These are phyloP conservation scores for Piezodorus guildinii DNA, from an alignment of 1,140 invertebrate genomes.

Conservation along the genomic window DNA sequence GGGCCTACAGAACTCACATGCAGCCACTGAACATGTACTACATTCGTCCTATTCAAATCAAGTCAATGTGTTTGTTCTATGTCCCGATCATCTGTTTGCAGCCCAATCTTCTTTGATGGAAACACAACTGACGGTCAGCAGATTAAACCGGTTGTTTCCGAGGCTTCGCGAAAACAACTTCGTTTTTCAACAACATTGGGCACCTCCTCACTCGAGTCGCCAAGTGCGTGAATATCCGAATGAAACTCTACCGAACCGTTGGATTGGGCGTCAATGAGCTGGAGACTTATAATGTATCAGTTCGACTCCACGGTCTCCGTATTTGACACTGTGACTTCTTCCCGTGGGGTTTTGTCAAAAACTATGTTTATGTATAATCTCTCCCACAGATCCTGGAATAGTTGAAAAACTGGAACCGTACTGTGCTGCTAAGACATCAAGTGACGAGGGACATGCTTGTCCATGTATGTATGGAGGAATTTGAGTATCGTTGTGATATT, in stretches of 20 bases:
- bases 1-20: not conserved
- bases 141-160: no score
- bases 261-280: not conserved
- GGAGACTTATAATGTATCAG: not conserved
- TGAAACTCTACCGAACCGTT: not conserved
- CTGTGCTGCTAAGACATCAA: not conserved
- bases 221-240: not conserved
- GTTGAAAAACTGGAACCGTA: not conserved
- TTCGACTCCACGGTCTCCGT: not conserved
- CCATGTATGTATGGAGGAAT: not conserved
- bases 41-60: not conserved
- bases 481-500: not conserved
- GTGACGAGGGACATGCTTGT: not conserved
- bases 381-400: not conserved
- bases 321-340: not conserved
- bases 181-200: no score
- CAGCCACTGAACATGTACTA: not conserved
- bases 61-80: not conserved
- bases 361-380: not conserved
- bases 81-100: not conserved
- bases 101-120: no score
- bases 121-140: no score
- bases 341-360: not conserved
- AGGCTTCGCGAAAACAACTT: no score
- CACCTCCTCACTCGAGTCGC: no score